Percentiles rank a stretch among this genome's conserved stretches.
Evolutionary conservation across 2,888 invertebrate genomes (phyloP).

Genomic region (Hydropsyche betteni): DNA sequence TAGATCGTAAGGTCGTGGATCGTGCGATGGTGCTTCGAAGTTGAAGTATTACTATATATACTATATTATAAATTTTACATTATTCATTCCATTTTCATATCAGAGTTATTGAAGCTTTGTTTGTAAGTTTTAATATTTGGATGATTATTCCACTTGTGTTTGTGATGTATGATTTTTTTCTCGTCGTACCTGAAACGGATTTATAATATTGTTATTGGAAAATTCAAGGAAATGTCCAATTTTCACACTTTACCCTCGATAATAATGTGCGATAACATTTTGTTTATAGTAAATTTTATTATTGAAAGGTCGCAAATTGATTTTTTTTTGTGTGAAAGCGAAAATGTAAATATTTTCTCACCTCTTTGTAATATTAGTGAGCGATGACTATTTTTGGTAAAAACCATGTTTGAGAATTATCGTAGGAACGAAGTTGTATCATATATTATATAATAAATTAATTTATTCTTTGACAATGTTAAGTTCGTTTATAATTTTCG

Average conservation of each 20-base stretch:
- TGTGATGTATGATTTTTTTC: neutral
- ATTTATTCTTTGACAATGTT: neutral
- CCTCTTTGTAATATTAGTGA: slow-evolving; percentile 20
- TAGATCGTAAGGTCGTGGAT: no score
- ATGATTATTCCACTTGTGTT: no score
- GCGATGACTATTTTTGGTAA: slow-evolving; percentile 28
- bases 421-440: no score
- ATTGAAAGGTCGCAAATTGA: slow-evolving; percentile 4
- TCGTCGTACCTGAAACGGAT: slow-evolving; percentile 3
- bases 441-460: slow-evolving; percentile 6
- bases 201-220: slow-evolving; percentile 10
- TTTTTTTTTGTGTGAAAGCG: neutral
- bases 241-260: slow-evolving; percentile 4
- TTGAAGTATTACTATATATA: no score
- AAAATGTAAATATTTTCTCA: slow-evolving; percentile 23
- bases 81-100: no score
- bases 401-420: slow-evolving; percentile 1
- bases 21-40: no score
- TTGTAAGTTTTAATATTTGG: no score
- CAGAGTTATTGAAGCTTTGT: no score
- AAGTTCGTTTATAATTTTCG: neutral
- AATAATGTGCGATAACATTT: slow-evolving; percentile 10
- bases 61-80: no score
- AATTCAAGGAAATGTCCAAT: neutral
- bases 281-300: neutral